Percentiles rank a stretch among this genome's conserved stretches.
phyloP scores from a whole-genome alignment of 2,888 invertebrate species.

The Athetis lepigone region DNA sequence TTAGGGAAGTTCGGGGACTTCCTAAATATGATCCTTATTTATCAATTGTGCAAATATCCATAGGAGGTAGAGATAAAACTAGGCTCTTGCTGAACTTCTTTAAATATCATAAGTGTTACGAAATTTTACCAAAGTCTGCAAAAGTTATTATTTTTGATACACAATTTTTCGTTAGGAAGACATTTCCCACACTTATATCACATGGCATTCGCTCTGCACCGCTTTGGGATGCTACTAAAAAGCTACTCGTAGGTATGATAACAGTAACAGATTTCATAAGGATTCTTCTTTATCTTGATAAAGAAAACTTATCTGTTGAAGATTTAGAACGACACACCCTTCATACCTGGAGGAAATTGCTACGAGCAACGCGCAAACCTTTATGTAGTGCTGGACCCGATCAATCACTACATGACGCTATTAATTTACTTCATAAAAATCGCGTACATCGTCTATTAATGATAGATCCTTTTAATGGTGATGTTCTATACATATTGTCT shows the following conservation, averaged over 20 bases:
- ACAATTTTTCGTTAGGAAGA: conserved; percentile 86
- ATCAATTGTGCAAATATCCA: conserved; percentile 88
- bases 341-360: conserved; percentile 86
- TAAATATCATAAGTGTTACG: conserved; percentile 88
- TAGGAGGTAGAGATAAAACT: conserved; percentile 88
- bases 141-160: conserved; percentile 89
- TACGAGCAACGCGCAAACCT: conserved; percentile 82
- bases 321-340: conserved; percentile 86
- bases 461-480: conserved; percentile 83
- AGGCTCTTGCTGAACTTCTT: conserved; percentile 87
- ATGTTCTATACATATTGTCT: conserved; percentile 86
- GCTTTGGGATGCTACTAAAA: conserved; percentile 86
- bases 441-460: conserved; percentile 86
- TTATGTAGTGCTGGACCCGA: conserved; percentile 84
- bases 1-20: conserved; percentile 87
- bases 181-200: conserved; percentile 87
- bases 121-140: conserved; percentile 88
- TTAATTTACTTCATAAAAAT: conserved; percentile 84
- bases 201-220: conserved; percentile 88
- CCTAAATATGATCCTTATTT: conserved; percentile 88
- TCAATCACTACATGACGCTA: conserved; percentile 87
- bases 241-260: conserved; percentile 87
- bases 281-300: conserved; percentile 83
- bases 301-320: conserved; percentile 84
- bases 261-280: conserved; percentile 88